A percentile compares a stretch with the other conserved stretches of the same genome.
These are phyloP conservation scores for Mamestra configurata DNA, from an alignment of 1,140 invertebrate genomes.

Conservation along the genomic window DNA sequence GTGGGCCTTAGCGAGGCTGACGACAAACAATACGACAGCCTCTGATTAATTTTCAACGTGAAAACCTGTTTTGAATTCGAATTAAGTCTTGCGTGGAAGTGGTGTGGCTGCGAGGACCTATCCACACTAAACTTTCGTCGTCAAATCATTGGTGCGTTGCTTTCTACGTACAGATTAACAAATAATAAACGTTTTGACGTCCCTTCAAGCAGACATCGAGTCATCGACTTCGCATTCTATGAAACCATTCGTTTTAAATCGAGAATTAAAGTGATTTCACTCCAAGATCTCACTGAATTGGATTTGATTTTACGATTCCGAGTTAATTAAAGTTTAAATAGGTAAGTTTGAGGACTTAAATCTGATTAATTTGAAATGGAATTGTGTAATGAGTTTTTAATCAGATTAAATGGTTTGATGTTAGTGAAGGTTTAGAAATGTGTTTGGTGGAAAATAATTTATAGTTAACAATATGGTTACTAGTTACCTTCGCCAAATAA, in stretches of 20 bases:
- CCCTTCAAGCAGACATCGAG: neutral
- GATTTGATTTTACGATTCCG: slow-evolving; percentile 42
- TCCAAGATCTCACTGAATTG: slow-evolving; percentile 34
- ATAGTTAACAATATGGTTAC: too few species aligned
- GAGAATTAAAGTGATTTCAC: slow-evolving; percentile 46
- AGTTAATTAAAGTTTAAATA: slow-evolving; percentile 51
- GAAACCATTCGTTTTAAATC: slow-evolving; percentile 40
- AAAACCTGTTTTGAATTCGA: slow-evolving; percentile 82
- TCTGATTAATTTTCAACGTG: slow-evolving; percentile 84
- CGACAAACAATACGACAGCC: slow-evolving; percentile 77
- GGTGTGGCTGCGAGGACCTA: slow-evolving; percentile 25
- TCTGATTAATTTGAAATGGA: slow-evolving; percentile 42
- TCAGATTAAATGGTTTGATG: slow-evolving; percentile 23
- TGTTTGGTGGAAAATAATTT: neutral
- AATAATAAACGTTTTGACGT: slow-evolving; percentile 27
- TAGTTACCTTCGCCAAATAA: too few species aligned
- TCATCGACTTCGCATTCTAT: neutral
- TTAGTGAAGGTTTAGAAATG: neutral
- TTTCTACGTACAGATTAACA: neutral
- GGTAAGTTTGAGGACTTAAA: slow-evolving; percentile 34
- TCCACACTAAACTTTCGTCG: neutral
- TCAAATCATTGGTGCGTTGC: neutral
- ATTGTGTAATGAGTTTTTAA: slow-evolving; percentile 27
- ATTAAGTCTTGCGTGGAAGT: slow-evolving; percentile 63
- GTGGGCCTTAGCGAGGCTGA: slow-evolving; percentile 66